Evolutionary conservation across 2,797 vertebrate species (phyloP), one percentile per base, ranked within the genome.

Genomic region (Euphonia xanthogaster): DNA sequence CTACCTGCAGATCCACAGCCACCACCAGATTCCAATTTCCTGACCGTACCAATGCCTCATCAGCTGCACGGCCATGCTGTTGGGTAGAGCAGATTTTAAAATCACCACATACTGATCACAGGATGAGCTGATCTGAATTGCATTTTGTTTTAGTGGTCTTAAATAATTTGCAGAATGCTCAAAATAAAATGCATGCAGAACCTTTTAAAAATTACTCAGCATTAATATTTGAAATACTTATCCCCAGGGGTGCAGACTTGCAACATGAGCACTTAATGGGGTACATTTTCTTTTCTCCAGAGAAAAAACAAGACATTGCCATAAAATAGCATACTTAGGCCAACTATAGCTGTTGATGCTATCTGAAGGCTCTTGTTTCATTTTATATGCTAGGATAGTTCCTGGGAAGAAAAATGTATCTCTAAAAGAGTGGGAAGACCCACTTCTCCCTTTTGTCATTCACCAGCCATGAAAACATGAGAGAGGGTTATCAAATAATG

Each of bases 211-310:
- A 93, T 94, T 84, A 85, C 74, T 93, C 81, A 63, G 86, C 83
- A 93, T 94, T 94, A 96, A 94, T 91, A 96, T 88, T 94, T 96
- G 63, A 93, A 93, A 66, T 94, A 94, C 91, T 85, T 94, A 88
- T 83, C 71, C 89, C 74, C 87, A 44, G 85, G 86, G 78, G 87
- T 72, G 48, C 39, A 63, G 60, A 33, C 51, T 73, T 44, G 92
- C 79, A 95, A 93, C 77, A 53, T 0, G 44, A 97, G 91, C 77
- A 74, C 82, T 94, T 96, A 91, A 95, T 91, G 91, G 94, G 93
- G 93, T 89, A 88, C 90, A 90, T 90, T 95, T 86, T 44, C 88
- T 88, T 77, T 91, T 75, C 92, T 91, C 86, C 27, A 60, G 89
- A 94, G 91, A 44, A 62, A 92, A 94, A 94, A 35, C 81, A 95